phyloP scores from a whole-genome alignment of 2,113 vertebrate species.

The Cyprinus carpio region DNA sequence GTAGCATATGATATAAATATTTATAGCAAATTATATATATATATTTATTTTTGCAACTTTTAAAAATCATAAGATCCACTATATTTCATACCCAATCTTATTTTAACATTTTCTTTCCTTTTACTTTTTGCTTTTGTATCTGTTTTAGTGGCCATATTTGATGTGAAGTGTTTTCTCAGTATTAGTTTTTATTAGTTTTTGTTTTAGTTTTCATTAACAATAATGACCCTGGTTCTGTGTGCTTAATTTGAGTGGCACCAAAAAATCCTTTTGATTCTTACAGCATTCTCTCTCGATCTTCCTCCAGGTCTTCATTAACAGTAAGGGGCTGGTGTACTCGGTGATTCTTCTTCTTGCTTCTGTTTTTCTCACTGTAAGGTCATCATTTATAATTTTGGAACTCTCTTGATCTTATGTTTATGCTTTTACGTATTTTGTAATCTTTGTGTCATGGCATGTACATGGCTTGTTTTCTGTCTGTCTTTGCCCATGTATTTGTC shows the following conservation, averaged over 20 bases:
- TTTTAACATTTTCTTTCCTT: too few relatives aligned
- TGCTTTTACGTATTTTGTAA: neutral
- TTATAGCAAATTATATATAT: too few relatives aligned
- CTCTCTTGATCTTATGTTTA: neutral
- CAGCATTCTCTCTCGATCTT: neutral
- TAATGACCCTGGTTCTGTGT: neutral
- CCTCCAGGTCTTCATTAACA: constrained; percentile 79
- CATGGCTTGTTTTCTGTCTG: constrained; percentile 2
- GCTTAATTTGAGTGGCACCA: neutral
- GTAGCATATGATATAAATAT: too few relatives aligned
- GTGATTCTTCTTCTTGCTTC: constrained; percentile 80
- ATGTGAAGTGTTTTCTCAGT: too few relatives aligned
- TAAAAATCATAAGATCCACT: too few relatives aligned
- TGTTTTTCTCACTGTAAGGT: constrained; percentile 77
- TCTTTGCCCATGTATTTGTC: neutral
- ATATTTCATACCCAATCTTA: too few relatives aligned
- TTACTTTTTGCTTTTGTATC: too few relatives aligned
- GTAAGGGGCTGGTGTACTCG: constrained; percentile 78
- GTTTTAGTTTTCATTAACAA: neutral
- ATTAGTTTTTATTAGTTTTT: neutral
- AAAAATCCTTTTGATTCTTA: neutral
- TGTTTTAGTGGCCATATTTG: too few relatives aligned
- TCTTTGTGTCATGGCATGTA: neutral
- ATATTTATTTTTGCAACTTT: too few relatives aligned
- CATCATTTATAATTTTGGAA: neutral